Base-by-base conservation (phyloP, 2,113 vertebrate species). In the Rousettus leschenaultii region DNA sequence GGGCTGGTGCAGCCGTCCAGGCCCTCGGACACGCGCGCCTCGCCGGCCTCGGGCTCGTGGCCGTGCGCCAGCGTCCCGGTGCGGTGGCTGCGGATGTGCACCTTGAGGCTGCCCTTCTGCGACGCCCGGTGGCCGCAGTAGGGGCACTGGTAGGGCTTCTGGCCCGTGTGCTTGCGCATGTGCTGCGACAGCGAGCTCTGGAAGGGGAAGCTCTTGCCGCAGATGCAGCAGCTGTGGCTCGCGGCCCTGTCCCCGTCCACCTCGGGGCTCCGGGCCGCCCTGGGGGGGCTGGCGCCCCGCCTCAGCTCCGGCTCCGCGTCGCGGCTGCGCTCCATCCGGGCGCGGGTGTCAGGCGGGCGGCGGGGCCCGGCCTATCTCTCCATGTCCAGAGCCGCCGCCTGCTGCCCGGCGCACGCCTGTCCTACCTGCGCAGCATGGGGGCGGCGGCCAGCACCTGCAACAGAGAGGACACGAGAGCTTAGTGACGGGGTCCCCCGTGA, bases 31-130 rank as follows among this genome's bases (percentile, higher is more conserved):
- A 99, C 99, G 0, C 99, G 98, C 97, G 98, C 95, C 97, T 99
- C 99, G 4, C 99, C 98, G 30, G 98, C 98, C 92, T 99, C 99
- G 0, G 93, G 98, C 61, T 99, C 99, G 0, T 98, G 98, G 28
- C 99, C 99, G 96, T 99, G 99, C 89, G 98, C 99, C 95, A 99
- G 98, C 22, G 99, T 99, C 88, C 99, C 99, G 33, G 99, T 98
- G 91, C 99, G 99, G 98, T 99, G 99, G 98, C 99, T 99, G 77
- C 99, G 99, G 91, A 99, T 99, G 98, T 99, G 99, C 77, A 99
- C 99, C 98, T 99, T 99, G 83, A 99, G 98, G 98, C 99, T 99
- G 94, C 99, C 99, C 97, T 99, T 99, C 97, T 99, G 99, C 68
- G 99, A 99, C 30, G 99, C 99, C 96, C 99, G 98, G 98, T 99